Base-by-base conservation (phyloP, 2,113 vertebrate genomes). In the Excalfactoria chinensis region DNA sequence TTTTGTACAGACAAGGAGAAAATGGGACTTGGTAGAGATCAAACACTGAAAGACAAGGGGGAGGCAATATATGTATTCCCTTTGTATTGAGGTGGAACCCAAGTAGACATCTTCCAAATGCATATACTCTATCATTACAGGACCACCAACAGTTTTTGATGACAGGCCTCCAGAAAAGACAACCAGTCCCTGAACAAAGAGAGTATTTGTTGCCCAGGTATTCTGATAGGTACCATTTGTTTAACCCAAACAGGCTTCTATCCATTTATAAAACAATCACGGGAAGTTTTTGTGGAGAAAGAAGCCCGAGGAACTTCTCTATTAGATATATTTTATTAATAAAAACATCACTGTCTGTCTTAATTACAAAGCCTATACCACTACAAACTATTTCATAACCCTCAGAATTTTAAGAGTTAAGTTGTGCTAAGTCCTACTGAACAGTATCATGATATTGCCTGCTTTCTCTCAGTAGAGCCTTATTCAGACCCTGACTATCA, bases 361-460 rank as follows among this genome's bases (percentile, higher is more conserved):
- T 93, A 81, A 88, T 86, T 21, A 84, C 71, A 80, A 96, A 97
- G 17, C 53, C 73, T 4, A 59, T 3, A 4, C 40, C 37, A 6
- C 41, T 64, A 59, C 88, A 46, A 95, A 26, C 87, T 70, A 83
- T 25, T 72, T 94, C 53, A 85, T 88, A 32, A 59, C 84, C 79
- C 92, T 95, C 49, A 94, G 11, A n/a, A 86, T 93, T 86, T 96
- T 93, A 91, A 37, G 37, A 37, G 37, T 37, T 7, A 37, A 19
- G 46, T 94, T 94, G 20, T 34, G 41, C 32, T 90, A 95, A 6
- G 93, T 64, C 85, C 66, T 95, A 79, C 7, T 96, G 95, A 88
- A 93, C 79, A 18, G 90, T 84, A 7, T 78, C 73, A 0, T 20
- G 72, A 28, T 89, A 41, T 5, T 69, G 32, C 26, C 43, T 3